Evolutionary conservation across 2,888 invertebrate species (phyloP).

Genomic region (Linnaemya tessellans): DNA sequence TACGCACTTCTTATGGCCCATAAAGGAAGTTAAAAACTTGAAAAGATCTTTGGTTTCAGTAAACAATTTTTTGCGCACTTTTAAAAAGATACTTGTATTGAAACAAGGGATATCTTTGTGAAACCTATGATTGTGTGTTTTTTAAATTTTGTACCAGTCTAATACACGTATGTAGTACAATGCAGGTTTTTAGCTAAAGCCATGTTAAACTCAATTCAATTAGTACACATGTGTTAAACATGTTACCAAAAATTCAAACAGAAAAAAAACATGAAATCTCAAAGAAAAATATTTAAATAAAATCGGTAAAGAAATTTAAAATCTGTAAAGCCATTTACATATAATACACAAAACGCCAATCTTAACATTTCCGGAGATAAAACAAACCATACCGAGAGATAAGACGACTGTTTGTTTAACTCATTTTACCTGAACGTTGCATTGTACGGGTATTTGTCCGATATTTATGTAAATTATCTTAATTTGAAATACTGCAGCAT

Average conservation of each 20-base stretch:
- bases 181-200: slow-evolving; percentile 18
- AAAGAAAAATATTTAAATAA: slow-evolving; percentile 8
- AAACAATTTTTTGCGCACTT: too few relatives aligned
- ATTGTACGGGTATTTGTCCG: neutral
- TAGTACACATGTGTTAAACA: slow-evolving; percentile 62
- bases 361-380: neutral
- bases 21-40: too few relatives aligned
- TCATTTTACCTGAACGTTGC: neutral
- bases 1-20: too few relatives aligned
- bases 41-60: too few relatives aligned
- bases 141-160: too few relatives aligned
- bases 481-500: neutral
- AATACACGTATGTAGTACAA: too few relatives aligned
- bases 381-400: neutral
- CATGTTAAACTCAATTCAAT: slow-evolving; percentile 59
- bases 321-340: slow-evolving; percentile 8
- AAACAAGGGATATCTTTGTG: too few relatives aligned
- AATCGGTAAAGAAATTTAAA: slow-evolving; percentile 9
- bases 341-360: neutral
- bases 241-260: slow-evolving; percentile 27
- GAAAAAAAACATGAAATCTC: slow-evolving; percentile 16
- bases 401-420: slow-evolving; percentile 1
- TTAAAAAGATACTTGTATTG: too few relatives aligned
- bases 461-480: neutral
- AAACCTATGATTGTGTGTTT: too few relatives aligned